Conservation (phyloP, 2,113 vertebrate species). For the Corythaeola cristata region DNA sequence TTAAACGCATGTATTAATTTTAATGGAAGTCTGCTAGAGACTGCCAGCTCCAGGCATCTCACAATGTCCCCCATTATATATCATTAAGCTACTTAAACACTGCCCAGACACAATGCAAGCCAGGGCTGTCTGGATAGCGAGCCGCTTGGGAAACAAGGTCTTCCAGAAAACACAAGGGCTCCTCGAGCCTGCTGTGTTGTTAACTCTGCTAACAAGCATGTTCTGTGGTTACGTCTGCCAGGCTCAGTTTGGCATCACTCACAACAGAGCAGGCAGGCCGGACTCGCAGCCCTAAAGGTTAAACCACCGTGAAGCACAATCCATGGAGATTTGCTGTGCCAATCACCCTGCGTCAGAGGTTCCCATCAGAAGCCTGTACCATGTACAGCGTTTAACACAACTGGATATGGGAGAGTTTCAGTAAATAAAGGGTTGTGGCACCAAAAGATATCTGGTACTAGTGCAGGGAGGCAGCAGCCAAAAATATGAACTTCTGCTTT, state of each 20-base stretch:
- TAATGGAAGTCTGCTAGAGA: not conserved
- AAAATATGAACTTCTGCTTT: not conserved
- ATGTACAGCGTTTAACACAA: accelerated
- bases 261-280: not conserved
- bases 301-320: not conserved
- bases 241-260: not conserved
- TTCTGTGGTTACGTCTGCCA: not conserved
- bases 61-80: not conserved
- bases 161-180: not conserved
- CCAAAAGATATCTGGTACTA: too few relatives aligned
- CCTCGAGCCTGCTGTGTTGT: not conserved
- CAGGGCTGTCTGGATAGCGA: not conserved
- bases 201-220: not conserved
- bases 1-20: not conserved
- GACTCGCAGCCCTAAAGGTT: not conserved
- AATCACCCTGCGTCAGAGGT: not conserved
- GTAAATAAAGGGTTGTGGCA: accelerated
- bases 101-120: not conserved
- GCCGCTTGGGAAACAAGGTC: not conserved
- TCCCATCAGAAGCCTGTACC: not conserved
- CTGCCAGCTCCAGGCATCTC: not conserved
- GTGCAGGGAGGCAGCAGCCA: not conserved
- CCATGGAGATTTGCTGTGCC: not conserved
- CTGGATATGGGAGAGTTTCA: accelerated
- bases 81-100: not conserved